phyloP scores from a whole-genome alignment of 2,113 vertebrate genomes.

The Halcyon malimbica region DNA sequence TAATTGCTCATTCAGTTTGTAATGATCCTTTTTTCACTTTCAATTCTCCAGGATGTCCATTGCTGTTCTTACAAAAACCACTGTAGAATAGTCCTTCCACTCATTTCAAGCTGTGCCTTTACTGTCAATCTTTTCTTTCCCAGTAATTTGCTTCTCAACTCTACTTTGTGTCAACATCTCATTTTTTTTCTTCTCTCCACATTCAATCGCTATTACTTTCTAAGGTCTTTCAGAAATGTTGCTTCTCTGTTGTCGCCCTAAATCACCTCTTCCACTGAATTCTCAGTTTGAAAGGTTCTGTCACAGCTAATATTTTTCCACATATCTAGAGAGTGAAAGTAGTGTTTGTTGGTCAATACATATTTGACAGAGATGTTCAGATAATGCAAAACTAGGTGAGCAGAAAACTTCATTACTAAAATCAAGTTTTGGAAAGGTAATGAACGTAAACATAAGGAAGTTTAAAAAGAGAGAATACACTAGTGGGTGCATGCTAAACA shows the following conservation, averaged over 20 bases:
- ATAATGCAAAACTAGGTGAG: background rate
- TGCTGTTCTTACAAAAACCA: background rate
- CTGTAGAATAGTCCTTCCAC: background rate
- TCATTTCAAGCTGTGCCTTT: background rate
- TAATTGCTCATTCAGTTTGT: background rate
- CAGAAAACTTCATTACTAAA: background rate
- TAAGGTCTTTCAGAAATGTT: background rate
- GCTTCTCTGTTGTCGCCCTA: background rate
- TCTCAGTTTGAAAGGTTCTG: constrained; percentile 7
- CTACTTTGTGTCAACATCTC: background rate
- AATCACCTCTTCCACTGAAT: background rate
- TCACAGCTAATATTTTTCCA: background rate
- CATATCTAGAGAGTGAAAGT: background rate
- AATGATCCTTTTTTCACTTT: background rate
- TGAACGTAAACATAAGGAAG: background rate
- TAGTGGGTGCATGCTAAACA: background rate
- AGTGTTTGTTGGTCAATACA: background rate
- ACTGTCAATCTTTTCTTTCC: background rate
- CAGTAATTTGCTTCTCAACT: background rate
- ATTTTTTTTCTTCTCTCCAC: background rate
- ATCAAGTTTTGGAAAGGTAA: background rate
- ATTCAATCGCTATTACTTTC: background rate
- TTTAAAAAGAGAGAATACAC: background rate
- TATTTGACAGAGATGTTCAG: background rate
- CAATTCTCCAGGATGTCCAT: background rate